A percentile compares a stretch with the other conserved stretches of the same genome.
Conservation (phyloP, 2,797 vertebrate species). For the Eremophila alpestris region DNA sequence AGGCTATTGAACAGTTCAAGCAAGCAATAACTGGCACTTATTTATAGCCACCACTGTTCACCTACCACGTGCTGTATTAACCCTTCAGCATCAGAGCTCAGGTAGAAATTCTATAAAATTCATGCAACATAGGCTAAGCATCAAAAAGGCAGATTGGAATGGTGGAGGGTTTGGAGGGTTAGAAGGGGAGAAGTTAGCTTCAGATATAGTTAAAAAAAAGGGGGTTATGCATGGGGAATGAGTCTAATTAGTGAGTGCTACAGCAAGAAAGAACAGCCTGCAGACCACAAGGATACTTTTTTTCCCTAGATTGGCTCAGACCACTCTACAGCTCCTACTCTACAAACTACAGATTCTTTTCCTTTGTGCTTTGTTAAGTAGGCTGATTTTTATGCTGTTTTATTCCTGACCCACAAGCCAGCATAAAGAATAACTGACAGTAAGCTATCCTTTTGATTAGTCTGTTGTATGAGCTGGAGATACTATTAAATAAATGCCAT, state of each 20-base stretch:
- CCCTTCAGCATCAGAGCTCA: neutral
- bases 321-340: neutral
- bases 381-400: neutral
- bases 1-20: neutral
- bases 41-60: neutral
- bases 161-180: neutral
- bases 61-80: neutral
- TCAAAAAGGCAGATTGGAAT: neutral
- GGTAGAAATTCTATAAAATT: neutral
- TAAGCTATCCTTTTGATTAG: neutral
- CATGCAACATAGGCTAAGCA: neutral
- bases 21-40: neutral
- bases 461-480: neutral
- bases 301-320: neutral
- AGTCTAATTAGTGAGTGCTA: neutral
- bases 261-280: neutral
- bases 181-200: neutral
- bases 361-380: neutral
- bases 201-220: neutral
- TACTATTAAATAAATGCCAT: neutral
- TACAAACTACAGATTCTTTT: neutral
- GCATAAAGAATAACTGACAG: neutral
- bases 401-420: neutral
- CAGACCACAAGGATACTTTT: neutral
- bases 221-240: neutral